Percentiles rank a stretch among this genome's conserved stretches.
These are phyloP conservation scores for Holothuria leucospilota DNA, from an alignment of 53 echinoderm and acorn worm species.

Conservation along the genomic window DNA sequence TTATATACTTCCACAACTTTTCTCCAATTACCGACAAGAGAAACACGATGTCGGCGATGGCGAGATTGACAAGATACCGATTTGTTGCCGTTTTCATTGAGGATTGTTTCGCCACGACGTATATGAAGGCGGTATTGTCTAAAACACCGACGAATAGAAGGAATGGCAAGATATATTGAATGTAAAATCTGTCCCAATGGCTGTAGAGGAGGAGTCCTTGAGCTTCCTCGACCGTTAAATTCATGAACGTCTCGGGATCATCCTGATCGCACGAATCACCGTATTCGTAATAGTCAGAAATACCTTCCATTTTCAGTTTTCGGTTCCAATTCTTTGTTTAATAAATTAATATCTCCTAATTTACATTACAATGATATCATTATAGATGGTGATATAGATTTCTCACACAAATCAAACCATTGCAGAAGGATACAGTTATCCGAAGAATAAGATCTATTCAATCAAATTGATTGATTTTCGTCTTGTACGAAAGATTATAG, in stretches of 20 bases:
- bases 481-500: too few species aligned
- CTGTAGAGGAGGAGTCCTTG: constrained; percentile 35
- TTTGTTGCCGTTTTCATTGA: constrained; percentile 90
- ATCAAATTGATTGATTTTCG: too few species aligned
- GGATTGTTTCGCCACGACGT: constrained; percentile 78
- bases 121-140: constrained; percentile 83
- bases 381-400: too few species aligned
- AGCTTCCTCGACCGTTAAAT: background rate
- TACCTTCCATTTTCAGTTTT: too few species aligned
- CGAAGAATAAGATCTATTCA: too few species aligned
- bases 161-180: constrained; percentile 71
- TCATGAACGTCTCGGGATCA: background rate
- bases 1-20: constrained; percentile 66
- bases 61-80: constrained; percentile 81
- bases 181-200: constrained; percentile 59
- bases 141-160: constrained; percentile 73
- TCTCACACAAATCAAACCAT: too few species aligned
- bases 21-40: constrained; percentile 80
- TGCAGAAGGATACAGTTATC: too few species aligned
- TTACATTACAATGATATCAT: too few species aligned
- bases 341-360: too few species aligned
- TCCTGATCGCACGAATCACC: too few species aligned
- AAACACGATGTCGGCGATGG: constrained; percentile 85
- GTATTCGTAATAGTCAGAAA: too few species aligned
- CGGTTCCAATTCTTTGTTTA: too few species aligned